Percentiles rank a stretch among this genome's conserved stretches.
These are phyloP conservation scores for Monochamus saltuarius DNA, from an alignment of 1,140 invertebrate genomes.

Conservation along the genomic window DNA sequence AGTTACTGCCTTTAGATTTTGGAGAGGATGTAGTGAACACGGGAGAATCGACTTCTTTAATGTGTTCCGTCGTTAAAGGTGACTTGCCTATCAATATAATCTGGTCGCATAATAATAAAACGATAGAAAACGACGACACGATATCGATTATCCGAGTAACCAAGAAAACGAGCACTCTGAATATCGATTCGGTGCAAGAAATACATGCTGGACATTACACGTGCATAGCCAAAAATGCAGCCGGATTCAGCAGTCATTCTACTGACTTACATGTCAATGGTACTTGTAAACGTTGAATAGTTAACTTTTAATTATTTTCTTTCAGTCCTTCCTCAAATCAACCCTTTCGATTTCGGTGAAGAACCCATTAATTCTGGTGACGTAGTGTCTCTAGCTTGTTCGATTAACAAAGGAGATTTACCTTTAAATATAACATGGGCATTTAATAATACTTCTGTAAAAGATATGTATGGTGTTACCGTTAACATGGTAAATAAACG, in stretches of 20 bases:
- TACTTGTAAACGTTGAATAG: conserved; percentile 53
- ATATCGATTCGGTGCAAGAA: conserved; percentile 72
- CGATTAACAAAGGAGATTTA: conserved; percentile 68
- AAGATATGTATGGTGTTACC: conserved; percentile 57
- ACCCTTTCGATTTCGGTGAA: conserved; percentile 66
- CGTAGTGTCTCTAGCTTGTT: conserved; percentile 59
- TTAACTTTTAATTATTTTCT: conserved; percentile 4
- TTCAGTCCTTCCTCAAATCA: conserved; percentile 66
- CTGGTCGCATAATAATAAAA: conserved; percentile 73
- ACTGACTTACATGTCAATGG: conserved; percentile 72
- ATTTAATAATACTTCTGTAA: conserved; percentile 46
- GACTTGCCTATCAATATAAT: conserved; percentile 72
- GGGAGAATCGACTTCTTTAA: conserved; percentile 73
- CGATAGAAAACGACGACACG: conserved; percentile 63
- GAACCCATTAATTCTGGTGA: conserved; percentile 67
- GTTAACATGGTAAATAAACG: conserved; percentile 66
- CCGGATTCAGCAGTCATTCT: conserved; percentile 69
- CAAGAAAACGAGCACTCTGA: conserved; percentile 73
- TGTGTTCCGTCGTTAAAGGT: conserved; percentile 74
- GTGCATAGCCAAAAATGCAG: conserved; percentile 73
- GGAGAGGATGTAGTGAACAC: conserved; percentile 75
- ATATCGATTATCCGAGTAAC: conserved; percentile 72
- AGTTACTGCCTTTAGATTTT: conserved; percentile 74
- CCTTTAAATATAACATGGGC: conserved; percentile 65
- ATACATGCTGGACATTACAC: conserved; percentile 78